Conservation (phyloP, 2,888 invertebrate species). For the Apamea epomidion region DNA sequence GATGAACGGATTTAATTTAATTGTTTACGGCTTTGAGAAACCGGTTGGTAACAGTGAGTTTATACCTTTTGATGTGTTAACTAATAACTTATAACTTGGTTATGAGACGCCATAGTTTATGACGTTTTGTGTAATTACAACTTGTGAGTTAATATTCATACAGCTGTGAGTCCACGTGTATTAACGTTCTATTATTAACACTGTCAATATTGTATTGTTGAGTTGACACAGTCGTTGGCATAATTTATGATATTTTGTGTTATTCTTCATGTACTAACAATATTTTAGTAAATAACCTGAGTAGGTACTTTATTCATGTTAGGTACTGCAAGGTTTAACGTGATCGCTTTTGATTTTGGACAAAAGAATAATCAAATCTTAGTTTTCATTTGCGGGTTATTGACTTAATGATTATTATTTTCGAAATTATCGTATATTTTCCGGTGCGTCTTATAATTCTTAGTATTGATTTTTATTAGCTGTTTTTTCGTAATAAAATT, state of each 20-base stretch:
- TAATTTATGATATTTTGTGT: slow-evolving; percentile 15
- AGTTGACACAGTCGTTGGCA: slow-evolving; percentile 12
- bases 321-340: background rate
- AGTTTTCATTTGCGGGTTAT: background rate
- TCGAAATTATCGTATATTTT: background rate
- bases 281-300: background rate
- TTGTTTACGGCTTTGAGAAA: slow-evolving; percentile 8
- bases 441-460: background rate
- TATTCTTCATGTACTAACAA: background rate
- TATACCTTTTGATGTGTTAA: background rate
- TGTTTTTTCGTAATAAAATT: background rate
- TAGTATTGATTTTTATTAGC: background rate
- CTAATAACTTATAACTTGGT: background rate
- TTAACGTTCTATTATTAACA: slow-evolving; percentile 11
- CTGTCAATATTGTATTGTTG: slow-evolving; percentile 29
- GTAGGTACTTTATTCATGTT: background rate
- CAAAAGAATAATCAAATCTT: background rate
- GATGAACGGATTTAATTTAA: background rate
- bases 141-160: slow-evolving; percentile 16
- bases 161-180: slow-evolving; percentile 32
- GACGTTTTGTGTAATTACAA: slow-evolving; percentile 18
- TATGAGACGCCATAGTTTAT: background rate
- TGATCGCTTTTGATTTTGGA: background rate
- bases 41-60: background rate
- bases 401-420: no score